Conservation (phyloP, 2,113 vertebrate species). For the Myanophis thanlyinensis region DNA sequence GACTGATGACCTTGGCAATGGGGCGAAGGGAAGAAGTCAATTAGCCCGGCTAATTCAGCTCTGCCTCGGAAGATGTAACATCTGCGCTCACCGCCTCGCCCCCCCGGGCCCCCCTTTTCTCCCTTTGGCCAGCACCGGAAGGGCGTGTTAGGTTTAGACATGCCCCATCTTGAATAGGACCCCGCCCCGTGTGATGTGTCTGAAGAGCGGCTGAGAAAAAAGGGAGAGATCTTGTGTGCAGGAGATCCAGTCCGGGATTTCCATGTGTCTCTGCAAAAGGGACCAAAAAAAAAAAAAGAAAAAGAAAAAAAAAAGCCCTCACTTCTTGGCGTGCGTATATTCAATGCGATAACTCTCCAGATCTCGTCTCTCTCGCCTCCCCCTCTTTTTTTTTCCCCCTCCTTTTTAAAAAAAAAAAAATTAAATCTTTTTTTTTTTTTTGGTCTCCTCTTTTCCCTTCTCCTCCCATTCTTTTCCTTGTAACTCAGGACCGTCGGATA, state of each 20-base stretch:
- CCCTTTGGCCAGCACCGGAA: not conserved
- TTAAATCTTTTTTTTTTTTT: not conserved
- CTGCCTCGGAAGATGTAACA: not conserved
- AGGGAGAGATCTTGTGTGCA: not conserved
- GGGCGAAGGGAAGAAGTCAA: not conserved
- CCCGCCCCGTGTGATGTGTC: not conserved
- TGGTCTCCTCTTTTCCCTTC: too few species aligned
- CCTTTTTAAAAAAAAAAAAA: too few species aligned
- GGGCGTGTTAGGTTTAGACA: not conserved
- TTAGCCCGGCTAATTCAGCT: not conserved
- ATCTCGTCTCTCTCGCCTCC: not conserved
- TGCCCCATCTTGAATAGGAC: not conserved
- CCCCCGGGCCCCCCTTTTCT: rapidly evolving
- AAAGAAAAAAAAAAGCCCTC: not conserved
- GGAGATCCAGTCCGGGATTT: constrained; percentile 23
- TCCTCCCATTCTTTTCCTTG: not conserved
- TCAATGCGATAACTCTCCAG: constrained; percentile 21
- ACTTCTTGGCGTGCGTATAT: constrained; percentile 13
- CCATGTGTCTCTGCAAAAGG: not conserved
- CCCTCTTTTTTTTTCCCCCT: too few species aligned
- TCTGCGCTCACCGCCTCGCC: not conserved
- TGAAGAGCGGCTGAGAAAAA: not conserved
- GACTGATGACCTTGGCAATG: not conserved
- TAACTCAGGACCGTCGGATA: not conserved
- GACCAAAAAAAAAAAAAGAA: not conserved